These are phyloP conservation scores for Cremastinae sp. DNA, from an alignment of 2,888 invertebrate genomes.

Conservation along the genomic window DNA sequence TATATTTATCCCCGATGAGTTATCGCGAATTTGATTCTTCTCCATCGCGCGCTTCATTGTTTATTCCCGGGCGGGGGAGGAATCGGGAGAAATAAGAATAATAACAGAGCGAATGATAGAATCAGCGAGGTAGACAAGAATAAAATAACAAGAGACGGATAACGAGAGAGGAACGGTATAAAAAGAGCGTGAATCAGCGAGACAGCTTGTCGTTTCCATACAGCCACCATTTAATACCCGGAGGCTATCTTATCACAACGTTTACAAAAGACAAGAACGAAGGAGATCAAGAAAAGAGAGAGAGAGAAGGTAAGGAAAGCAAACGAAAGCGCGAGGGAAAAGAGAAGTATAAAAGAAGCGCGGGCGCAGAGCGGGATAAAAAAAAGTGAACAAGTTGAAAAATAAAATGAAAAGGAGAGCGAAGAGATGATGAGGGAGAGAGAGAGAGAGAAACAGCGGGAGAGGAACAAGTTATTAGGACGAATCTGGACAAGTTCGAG, in stretches of 20 bases:
- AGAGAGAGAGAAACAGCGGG: too few species aligned
- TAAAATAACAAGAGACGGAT: not conserved
- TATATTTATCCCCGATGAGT: not conserved
- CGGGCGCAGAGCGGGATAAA: not conserved
- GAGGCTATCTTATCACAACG: conserved; percentile 8
- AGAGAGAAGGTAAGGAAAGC: conserved; percentile 5
- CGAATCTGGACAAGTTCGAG: conserved; percentile 45
- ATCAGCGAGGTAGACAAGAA: conserved; percentile 4
- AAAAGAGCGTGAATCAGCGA: conserved; percentile 10
- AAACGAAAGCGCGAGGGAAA: conserved; percentile 1
- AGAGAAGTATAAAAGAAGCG: not conserved
- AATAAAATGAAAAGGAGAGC: conserved; percentile 9
- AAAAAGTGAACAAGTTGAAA: conserved; percentile 9
- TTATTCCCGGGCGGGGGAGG: not conserved
- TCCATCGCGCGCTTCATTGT: not conserved
- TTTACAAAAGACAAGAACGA: not conserved
- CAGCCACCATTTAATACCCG: conserved; percentile 20
- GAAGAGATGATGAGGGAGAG: too few species aligned
- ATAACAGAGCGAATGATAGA: not conserved
- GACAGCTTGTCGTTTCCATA: conserved; percentile 31
- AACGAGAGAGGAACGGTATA: not conserved
- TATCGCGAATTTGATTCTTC: conserved; percentile 5
- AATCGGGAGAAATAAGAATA: not conserved
- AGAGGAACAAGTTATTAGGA: conserved; percentile 34
- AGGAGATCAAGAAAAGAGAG: conserved; percentile 3